These are phyloP conservation scores for Amorpha juglandis DNA, from an alignment of 2,888 invertebrate species.

Conservation along the genomic window DNA sequence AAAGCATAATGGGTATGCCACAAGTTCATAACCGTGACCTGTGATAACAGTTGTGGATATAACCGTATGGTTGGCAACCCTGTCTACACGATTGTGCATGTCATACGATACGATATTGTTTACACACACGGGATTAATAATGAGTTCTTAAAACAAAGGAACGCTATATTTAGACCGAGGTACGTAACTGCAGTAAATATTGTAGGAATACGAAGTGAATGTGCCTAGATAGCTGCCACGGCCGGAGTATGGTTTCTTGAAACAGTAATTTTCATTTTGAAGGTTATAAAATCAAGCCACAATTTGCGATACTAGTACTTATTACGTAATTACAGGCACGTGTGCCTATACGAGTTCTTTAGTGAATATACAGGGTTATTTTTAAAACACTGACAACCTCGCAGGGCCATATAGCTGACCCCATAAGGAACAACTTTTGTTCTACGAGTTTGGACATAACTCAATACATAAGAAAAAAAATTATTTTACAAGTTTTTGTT, in stretches of 20 bases:
- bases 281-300: not conserved
- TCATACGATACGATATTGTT: conserved; percentile 20
- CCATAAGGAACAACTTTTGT: too few relatives aligned
- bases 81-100: not conserved
- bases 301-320: not conserved
- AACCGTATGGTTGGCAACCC: too few relatives aligned
- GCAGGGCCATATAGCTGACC: too few relatives aligned
- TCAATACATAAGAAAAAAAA: too few relatives aligned
- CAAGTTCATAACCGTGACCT: too few relatives aligned
- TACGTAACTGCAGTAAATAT: too few relatives aligned
- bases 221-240: not conserved
- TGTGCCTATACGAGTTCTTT: not conserved
- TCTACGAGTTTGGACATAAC: too few relatives aligned
- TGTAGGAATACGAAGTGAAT: not conserved
- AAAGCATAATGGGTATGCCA: too few relatives aligned
- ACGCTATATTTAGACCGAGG: not conserved
- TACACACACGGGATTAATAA: conserved; percentile 2
- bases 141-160: conserved; percentile 18
- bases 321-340: not conserved
- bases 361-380: too few relatives aligned
- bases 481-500: too few relatives aligned
- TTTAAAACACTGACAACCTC: too few relatives aligned
- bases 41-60: too few relatives aligned
- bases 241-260: not conserved
- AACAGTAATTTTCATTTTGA: not conserved